phyloP scores from a whole-genome alignment of 2,888 invertebrate genomes.

The Apamea sordens region DNA sequence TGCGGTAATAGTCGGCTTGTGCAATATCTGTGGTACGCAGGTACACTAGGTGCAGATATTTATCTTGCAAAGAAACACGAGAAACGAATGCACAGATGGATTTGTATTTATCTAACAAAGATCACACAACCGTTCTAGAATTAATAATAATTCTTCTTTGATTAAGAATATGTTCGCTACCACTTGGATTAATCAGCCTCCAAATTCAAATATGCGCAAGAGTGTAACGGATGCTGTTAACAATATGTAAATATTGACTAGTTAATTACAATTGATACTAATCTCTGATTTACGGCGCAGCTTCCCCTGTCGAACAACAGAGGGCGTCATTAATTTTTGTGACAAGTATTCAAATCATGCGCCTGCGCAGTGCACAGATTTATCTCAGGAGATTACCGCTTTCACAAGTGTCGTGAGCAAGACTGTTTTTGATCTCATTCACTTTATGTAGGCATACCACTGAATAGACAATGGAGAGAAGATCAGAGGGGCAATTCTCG shows the following conservation, averaged over 20 bases:
- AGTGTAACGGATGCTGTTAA: conserved; percentile 36
- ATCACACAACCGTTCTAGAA: not conserved
- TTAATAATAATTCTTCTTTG: conserved; percentile 9
- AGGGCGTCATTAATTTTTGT: conserved; percentile 61
- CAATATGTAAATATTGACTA: conserved; percentile 63
- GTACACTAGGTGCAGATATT: not conserved
- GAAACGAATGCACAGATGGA: not conserved
- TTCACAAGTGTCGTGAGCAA: conserved; percentile 70
- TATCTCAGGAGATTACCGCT: conserved; percentile 69
- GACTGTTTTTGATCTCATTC: conserved; percentile 61
- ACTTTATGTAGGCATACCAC: conserved; percentile 35
- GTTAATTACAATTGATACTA: conserved; percentile 69
- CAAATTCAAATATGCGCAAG: conserved; percentile 22
- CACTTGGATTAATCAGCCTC: conserved; percentile 11
- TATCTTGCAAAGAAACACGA: not conserved
- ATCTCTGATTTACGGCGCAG: conserved; percentile 64
- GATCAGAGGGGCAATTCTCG: not conserved
- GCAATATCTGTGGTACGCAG: not conserved
- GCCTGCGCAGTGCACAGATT: conserved; percentile 66
- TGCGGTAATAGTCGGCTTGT: conserved; percentile 37
- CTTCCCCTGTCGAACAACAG: conserved; percentile 48
- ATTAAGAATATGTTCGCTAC: conserved; percentile 31
- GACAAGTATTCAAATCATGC: conserved; percentile 69
- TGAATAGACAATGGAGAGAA: conserved; percentile 12
- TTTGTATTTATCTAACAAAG: not conserved